phyloP scores from a whole-genome alignment of 2,797 vertebrate species.

The Falco columbarius region DNA sequence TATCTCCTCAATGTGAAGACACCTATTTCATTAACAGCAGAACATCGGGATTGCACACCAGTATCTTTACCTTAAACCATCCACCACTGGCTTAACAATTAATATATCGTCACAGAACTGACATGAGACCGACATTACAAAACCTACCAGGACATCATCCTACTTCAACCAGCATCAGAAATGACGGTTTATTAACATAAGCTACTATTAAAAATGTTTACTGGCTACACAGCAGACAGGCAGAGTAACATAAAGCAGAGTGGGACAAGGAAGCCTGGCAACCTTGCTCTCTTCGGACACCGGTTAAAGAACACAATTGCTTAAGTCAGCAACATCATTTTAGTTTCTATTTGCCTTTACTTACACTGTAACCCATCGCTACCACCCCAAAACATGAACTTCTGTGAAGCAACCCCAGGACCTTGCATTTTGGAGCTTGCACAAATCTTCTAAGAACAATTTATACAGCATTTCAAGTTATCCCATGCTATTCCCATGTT shows the following conservation, averaged over 20 bases:
- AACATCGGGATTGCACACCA: background rate
- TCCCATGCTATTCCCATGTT: background rate
- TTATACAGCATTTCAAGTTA: accelerated
- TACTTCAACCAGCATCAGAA: background rate
- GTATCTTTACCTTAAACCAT: background rate
- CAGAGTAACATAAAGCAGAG: background rate
- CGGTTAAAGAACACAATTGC: background rate
- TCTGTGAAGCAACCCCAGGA: background rate
- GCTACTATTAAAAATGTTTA: background rate
- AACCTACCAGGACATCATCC: background rate
- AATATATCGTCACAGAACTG: background rate
- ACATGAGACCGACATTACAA: accelerated
- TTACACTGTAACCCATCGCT: background rate
- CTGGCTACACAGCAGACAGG: background rate
- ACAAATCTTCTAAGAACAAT: background rate
- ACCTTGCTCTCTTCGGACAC: accelerated
- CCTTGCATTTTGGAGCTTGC: background rate
- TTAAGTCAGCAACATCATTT: background rate
- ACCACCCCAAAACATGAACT: background rate
- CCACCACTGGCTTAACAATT: background rate
- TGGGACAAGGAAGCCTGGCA: background rate
- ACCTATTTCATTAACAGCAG: background rate
- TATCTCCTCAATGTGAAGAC: background rate
- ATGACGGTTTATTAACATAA: accelerated
- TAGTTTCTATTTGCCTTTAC: background rate